These are phyloP conservation scores for Alectoris magna DNA, from an alignment of 2,797 vertebrate genomes.

Conservation along the genomic window DNA sequence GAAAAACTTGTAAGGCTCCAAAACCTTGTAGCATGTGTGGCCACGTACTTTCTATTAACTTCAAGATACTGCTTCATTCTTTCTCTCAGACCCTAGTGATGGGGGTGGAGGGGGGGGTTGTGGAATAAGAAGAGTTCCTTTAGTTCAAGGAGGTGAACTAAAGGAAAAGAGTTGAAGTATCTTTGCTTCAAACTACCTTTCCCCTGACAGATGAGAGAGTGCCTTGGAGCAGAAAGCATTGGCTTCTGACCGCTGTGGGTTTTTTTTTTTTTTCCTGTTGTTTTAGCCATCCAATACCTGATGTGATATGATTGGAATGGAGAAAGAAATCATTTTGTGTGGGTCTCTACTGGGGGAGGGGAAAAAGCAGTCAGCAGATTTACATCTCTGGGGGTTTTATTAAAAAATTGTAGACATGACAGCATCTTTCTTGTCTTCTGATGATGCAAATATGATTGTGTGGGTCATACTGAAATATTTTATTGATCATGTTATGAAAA, in stretches of 20 bases:
- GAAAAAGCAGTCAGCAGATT: not conserved
- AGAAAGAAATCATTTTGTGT: not conserved
- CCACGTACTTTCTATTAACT: rapidly evolving
- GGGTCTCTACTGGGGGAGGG: not conserved
- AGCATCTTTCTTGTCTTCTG: not conserved
- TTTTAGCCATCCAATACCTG: not conserved
- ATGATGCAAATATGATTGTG: conserved; percentile 1
- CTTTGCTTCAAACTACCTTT: too few relatives aligned
- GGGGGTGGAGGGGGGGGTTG: too few relatives aligned
- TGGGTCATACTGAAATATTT: conserved; percentile 20
- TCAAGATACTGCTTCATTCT: not conserved
- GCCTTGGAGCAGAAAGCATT: too few relatives aligned
- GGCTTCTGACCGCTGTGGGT: not conserved
- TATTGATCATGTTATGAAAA: conserved; percentile 61
- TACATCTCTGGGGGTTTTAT: not conserved
- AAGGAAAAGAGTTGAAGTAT: too few relatives aligned
- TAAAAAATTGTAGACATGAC: not conserved
- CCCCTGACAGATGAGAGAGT: too few relatives aligned
- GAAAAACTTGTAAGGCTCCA: not conserved
- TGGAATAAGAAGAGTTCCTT: too few relatives aligned
- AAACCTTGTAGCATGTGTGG: not conserved
- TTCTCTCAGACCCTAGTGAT: too few relatives aligned
- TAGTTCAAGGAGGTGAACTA: too few relatives aligned
- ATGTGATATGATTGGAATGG: not conserved
- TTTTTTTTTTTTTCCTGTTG: not conserved